These are phyloP conservation scores for Campopleginae sp. DNA, from an alignment of 2,888 invertebrate genomes.

Conservation along the genomic window DNA sequence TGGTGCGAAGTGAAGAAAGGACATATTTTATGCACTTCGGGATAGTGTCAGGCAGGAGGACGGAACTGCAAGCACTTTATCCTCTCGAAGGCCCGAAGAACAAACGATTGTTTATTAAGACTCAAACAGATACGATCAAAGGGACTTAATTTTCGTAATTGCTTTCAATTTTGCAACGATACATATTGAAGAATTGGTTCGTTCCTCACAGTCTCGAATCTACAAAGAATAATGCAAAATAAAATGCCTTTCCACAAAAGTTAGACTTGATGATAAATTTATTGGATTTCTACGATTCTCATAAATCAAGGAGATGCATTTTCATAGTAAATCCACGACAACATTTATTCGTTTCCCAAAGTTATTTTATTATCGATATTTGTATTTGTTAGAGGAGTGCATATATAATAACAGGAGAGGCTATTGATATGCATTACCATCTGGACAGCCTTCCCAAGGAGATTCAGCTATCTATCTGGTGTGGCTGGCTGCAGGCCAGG, in stretches of 20 bases:
- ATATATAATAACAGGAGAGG: slow-evolving; percentile 26
- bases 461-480: slow-evolving; percentile 59
- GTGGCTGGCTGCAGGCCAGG: slow-evolving; percentile 51
- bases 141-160: slow-evolving; percentile 34
- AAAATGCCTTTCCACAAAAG: neutral
- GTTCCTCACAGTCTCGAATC: neutral
- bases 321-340: neutral
- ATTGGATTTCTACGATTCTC: neutral
- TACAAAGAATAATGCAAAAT: neutral
- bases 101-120: slow-evolving; percentile 29
- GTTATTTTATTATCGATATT: slow-evolving; percentile 35
- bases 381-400: slow-evolving; percentile 24
- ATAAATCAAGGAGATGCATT: neutral
- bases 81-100: neutral
- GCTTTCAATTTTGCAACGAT: neutral
- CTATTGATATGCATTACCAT: slow-evolving; percentile 59
- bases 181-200: neutral
- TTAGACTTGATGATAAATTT: neutral
- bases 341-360: slow-evolving; percentile 15
- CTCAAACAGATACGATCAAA: slow-evolving; percentile 4
- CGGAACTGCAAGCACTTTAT: slow-evolving; percentile 3
- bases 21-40: slow-evolving; percentile 39
- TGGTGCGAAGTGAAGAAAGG: slow-evolving; percentile 44
- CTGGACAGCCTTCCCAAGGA: slow-evolving; percentile 72
- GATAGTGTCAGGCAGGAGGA: slow-evolving; percentile 17